Evolutionary conservation across 2,888 invertebrate species (phyloP).

Genomic region (Oasisia sp.): DNA sequence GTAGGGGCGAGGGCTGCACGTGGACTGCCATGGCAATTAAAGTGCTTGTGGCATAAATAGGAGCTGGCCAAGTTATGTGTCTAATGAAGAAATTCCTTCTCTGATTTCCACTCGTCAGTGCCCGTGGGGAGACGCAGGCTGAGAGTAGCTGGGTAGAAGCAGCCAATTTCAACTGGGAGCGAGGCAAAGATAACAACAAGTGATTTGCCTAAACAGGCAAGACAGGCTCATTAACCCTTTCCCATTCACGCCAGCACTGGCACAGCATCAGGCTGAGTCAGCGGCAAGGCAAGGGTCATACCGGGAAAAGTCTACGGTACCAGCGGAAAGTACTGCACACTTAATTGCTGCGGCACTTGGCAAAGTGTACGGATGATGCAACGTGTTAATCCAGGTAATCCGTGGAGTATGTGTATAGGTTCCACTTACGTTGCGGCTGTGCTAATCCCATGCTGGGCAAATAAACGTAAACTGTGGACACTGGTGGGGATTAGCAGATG

Average conservation of each 20-base stretch:
- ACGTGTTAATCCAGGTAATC: not conserved
- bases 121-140: not conserved
- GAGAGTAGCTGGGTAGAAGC: not conserved
- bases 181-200: not conserved
- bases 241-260: not conserved
- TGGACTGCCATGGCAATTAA: slow-evolving; percentile 2
- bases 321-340: not conserved
- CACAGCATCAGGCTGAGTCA: not conserved
- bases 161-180: not conserved
- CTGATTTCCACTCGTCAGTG: not conserved
- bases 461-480: not conserved
- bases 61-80: slow-evolving; percentile 13
- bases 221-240: slow-evolving; percentile 3
- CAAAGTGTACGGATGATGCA: not conserved
- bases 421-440: not conserved
- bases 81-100: slow-evolving; percentile 17
- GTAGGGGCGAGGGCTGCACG: not conserved
- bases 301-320: not conserved
- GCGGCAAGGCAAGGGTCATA: not conserved
- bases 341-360: not conserved
- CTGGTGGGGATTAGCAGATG: not conserved
- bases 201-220: slow-evolving; percentile 17
- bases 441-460: not conserved
- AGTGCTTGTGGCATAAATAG: slow-evolving; percentile 17
- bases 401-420: not conserved